phyloP scores from a whole-genome alignment of 2,888 invertebrate genomes.

The Limnephilus rhombicus region DNA sequence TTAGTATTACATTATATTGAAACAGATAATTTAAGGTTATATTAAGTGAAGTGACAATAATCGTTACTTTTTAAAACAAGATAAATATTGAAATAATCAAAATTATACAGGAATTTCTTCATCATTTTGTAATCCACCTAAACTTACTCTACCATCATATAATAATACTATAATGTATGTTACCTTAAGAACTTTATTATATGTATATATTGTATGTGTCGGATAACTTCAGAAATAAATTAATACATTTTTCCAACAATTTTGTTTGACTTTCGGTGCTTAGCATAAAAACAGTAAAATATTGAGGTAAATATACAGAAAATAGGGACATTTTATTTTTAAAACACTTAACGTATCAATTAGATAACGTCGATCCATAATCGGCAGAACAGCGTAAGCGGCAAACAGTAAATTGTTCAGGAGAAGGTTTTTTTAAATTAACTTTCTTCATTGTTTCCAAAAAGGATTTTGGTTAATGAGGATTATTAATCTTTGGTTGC shows the following conservation, averaged over 20 bases:
- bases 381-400: no score
- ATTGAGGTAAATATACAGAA: no score
- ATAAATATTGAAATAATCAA: slow-evolving; percentile 34
- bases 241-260: slow-evolving; percentile 40
- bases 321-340: no score
- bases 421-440: no score
- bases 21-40: slow-evolving; percentile 29
- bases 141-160: not conserved
- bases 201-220: slow-evolving; percentile 21
- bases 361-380: no score
- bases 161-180: not conserved
- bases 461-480: no score
- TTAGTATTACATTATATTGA: not conserved
- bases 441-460: no score
- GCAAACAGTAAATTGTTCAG: no score
- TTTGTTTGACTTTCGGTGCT: slow-evolving; percentile 14
- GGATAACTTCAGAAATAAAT: slow-evolving; percentile 36
- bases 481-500: no score
- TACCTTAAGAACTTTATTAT: not conserved
- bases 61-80: slow-evolving; percentile 45
- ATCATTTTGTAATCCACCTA: not conserved
- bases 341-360: no score
- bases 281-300: no score
- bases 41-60: slow-evolving; percentile 56
- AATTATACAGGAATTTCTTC: slow-evolving; percentile 32